Percentiles rank a stretch among this genome's conserved stretches.
Evolutionary conservation across 2,797 vertebrate genomes (phyloP).

Genomic region (Pygocentrus nattereri): DNA sequence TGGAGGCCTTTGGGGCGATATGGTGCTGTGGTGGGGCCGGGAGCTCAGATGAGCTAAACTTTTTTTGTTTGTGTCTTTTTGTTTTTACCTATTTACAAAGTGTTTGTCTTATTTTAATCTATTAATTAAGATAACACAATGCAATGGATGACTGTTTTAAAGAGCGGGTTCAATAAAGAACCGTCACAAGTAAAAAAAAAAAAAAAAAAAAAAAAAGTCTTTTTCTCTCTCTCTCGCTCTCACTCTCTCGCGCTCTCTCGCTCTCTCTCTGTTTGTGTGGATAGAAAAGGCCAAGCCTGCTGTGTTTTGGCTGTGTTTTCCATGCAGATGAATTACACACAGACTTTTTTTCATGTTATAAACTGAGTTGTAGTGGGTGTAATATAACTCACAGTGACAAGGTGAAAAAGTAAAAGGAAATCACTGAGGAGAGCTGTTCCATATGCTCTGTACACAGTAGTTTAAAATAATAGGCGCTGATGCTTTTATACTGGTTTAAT

Average conservation of each 20-base stretch:
- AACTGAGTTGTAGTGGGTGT: constrained; percentile 25
- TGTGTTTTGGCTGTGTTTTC: constrained; percentile 57
- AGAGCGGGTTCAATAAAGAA: no score
- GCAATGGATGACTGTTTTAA: no score
- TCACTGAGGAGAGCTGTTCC: not conserved
- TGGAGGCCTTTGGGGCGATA: no score
- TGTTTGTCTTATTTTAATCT: no score
- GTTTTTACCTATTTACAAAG: no score
- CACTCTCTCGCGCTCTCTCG: not conserved
- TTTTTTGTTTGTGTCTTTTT: no score
- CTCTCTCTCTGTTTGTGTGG: constrained; percentile 64
- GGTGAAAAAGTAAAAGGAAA: not conserved
- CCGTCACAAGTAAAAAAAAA: no score
- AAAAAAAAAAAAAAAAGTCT: no score
- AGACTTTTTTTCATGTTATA: constrained; percentile 19
- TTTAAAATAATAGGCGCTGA: not conserved
- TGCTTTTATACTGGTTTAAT: not conserved
- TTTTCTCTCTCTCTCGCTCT: not conserved
- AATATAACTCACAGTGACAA: not conserved
- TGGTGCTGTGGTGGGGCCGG: no score
- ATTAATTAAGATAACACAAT: no score
- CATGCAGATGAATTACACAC: constrained; percentile 39
- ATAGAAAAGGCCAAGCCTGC: constrained; percentile 53
- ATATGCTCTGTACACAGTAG: not conserved
- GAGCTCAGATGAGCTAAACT: no score